Evolutionary conservation across 1,140 invertebrate species (phyloP).

Genomic region (Drosophila malerkotliana): DNA sequence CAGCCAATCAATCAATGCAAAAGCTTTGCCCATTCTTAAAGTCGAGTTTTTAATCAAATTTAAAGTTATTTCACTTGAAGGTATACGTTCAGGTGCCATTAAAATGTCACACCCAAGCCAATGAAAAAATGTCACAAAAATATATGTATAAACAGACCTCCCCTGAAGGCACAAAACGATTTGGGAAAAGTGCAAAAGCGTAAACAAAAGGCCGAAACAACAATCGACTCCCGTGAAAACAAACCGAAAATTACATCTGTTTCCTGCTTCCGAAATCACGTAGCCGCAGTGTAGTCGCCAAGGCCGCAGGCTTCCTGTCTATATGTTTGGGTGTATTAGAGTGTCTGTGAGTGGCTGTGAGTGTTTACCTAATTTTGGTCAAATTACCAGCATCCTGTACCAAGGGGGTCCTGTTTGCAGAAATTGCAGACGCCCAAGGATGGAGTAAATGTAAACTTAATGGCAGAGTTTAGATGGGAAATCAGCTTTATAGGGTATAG

Average conservation of each 20-base stretch:
- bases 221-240: slow-evolving; percentile 51
- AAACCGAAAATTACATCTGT: slow-evolving; percentile 67
- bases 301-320: slow-evolving; percentile 17
- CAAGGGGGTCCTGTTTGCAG: not conserved
- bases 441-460: not conserved
- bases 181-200: slow-evolving; percentile 37
- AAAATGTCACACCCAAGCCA: slow-evolving; percentile 12
- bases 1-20: slow-evolving; percentile 66
- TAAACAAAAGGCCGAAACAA: slow-evolving; percentile 56
- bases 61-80: slow-evolving; percentile 31
- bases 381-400: slow-evolving; percentile 58
- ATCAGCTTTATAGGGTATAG: not conserved
- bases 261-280: slow-evolving; percentile 74
- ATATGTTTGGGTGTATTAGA: not conserved
- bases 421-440: not conserved
- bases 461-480: not conserved
- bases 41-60: slow-evolving; percentile 28
- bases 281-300: slow-evolving; percentile 57
- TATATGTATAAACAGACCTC: slow-evolving; percentile 12
- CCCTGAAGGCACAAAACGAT: slow-evolving; percentile 36
- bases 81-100: slow-evolving; percentile 34
- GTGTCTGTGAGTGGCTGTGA: slow-evolving; percentile 21
- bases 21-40: slow-evolving; percentile 47
- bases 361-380: slow-evolving; percentile 18
- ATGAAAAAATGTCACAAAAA: slow-evolving; percentile 33